Conservation (phyloP, 2,113 vertebrate species). For the Tympanuchus pallidicinctus region DNA sequence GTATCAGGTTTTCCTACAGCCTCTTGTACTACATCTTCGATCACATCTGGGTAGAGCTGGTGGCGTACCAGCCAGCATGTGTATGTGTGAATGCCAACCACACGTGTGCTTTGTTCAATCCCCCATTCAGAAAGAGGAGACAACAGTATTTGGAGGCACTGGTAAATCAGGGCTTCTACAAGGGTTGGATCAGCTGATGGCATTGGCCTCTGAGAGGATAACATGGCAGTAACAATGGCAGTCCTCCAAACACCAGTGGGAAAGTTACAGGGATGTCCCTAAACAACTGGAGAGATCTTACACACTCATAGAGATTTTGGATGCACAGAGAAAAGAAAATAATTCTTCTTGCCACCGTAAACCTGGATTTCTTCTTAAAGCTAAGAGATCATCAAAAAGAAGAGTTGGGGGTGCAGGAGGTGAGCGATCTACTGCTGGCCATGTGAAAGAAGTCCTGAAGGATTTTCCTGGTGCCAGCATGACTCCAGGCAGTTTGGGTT, state of each 20-base stretch:
- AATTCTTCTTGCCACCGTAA: neutral
- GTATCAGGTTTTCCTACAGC: neutral
- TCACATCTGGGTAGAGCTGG: neutral
- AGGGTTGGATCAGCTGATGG: neutral
- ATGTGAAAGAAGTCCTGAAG: neutral
- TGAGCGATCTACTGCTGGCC: neutral
- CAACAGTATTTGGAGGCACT: neutral
- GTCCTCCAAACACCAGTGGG: neutral
- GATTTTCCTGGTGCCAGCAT: neutral
- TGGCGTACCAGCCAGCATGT: neutral
- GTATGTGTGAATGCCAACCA: neutral
- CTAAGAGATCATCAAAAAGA: neutral
- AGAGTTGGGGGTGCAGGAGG: accelerated
- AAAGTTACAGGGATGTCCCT: neutral
- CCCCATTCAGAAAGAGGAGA: neutral
- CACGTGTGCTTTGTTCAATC: neutral
- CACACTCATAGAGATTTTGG: neutral
- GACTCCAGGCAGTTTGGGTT: neutral
- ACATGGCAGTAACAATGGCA: neutral
- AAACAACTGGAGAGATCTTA: neutral
- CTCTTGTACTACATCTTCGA: neutral
- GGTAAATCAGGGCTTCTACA: neutral
- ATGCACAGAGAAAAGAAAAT: neutral
- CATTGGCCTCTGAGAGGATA: neutral
- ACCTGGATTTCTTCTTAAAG: neutral